Conservation (phyloP, 2,113 vertebrate species). For the Polyodon spathula region DNA sequence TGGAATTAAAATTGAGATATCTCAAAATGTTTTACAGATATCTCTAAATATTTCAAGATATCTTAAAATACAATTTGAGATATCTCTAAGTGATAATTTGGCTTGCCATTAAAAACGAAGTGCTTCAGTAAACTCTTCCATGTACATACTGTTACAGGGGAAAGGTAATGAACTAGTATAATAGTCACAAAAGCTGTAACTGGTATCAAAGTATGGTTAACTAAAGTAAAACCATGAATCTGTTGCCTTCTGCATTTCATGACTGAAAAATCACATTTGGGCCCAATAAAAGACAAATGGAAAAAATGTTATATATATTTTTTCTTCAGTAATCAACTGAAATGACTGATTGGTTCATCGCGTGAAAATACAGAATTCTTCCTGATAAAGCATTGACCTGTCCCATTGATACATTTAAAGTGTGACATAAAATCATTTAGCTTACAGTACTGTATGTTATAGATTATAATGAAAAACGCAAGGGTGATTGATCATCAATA, state of each 20-base stretch:
- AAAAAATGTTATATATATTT: constrained; percentile 58
- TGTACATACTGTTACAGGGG: constrained; percentile 16
- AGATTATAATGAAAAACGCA: constrained; percentile 35
- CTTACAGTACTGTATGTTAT: constrained; percentile 39
- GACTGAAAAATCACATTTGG: constrained; percentile 35
- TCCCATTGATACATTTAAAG: constrained; percentile 57
- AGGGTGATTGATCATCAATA: constrained; percentile 43
- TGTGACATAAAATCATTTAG: constrained; percentile 59
- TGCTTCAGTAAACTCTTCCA: constrained; percentile 18
- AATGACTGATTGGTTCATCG: constrained; percentile 64
- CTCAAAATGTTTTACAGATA: no score
- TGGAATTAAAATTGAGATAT: no score
- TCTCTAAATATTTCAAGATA: no score
- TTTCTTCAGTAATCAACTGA: constrained; percentile 46
- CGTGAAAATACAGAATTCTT: constrained; percentile 59
- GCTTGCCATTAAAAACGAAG: no score
- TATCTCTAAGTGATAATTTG: no score
- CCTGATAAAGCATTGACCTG: constrained; percentile 49
- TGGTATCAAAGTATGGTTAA: constrained; percentile 41
- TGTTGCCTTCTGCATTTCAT: constrained; percentile 42
- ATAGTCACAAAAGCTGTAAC: constrained; percentile 52
- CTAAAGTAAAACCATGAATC: constrained; percentile 38
- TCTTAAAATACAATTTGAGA: no score
- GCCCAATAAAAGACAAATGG: constrained; percentile 64
- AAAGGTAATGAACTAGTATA: constrained; percentile 38